phyloP scores from a whole-genome alignment of 2,113 vertebrate species.

The Trochalopteron elliotii region DNA sequence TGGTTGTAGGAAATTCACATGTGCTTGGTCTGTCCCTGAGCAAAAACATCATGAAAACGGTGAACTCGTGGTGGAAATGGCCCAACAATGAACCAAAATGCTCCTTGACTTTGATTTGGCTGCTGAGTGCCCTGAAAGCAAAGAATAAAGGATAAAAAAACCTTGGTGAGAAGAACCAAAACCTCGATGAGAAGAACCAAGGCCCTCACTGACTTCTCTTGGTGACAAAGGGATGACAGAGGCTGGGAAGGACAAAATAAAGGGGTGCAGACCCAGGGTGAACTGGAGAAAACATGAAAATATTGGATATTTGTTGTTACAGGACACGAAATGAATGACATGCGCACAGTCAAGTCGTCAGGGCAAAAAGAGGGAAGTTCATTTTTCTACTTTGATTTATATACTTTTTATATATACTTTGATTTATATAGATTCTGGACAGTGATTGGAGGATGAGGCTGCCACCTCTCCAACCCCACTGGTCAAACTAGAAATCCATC shows the following conservation, averaged over 20 bases:
- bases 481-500: too few species aligned
- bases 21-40: not conserved
- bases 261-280: not conserved
- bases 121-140: not conserved
- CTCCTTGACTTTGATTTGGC: not conserved
- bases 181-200: not conserved
- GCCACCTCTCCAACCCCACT: too few species aligned
- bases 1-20: fast-evolving
- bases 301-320: too few species aligned
- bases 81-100: not conserved
- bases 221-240: not conserved
- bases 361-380: too few species aligned
- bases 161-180: not conserved
- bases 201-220: not conserved
- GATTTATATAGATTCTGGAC: too few species aligned
- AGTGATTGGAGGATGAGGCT: too few species aligned
- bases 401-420: too few species aligned
- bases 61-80: not conserved
- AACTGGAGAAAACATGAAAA: not conserved
- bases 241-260: not conserved
- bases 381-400: too few species aligned
- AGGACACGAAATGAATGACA: too few species aligned
- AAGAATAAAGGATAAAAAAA: not conserved
- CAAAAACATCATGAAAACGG: not conserved
- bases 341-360: too few species aligned